Conservation (phyloP, 2,888 invertebrate species). For the Synergus itoensis region DNA sequence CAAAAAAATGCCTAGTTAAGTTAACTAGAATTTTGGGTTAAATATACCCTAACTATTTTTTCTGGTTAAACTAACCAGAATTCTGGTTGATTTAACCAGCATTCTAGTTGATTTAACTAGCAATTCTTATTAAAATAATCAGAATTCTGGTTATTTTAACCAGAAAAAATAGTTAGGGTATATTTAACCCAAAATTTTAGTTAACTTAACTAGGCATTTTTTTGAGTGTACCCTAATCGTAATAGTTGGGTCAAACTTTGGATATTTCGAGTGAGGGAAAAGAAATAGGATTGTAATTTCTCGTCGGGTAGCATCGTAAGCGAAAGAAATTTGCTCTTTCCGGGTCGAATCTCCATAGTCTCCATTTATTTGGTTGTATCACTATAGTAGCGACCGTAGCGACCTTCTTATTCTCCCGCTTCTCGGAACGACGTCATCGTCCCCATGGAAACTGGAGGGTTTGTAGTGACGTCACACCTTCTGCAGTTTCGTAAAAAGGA, state of each 20-base stretch:
- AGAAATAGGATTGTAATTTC: neutral
- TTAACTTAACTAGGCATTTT: no score
- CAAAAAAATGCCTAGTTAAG: no score
- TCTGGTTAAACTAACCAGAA: no score
- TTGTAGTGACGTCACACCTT: constrained; percentile 67
- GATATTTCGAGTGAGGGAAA: neutral
- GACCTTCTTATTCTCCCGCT: constrained; percentile 46
- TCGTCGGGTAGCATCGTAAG: neutral
- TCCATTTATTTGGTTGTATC: constrained; percentile 29
- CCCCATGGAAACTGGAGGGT: constrained; percentile 68
- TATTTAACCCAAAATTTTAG: no score
- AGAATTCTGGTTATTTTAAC: no score
- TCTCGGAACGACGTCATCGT: constrained; percentile 68
- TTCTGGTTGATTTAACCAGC: no score
- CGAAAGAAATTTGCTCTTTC: constrained; percentile 17
- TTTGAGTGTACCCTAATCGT: neutral
- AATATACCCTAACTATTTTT: no score
- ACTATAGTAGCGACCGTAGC: constrained; percentile 27
- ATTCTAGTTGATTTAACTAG: no score
- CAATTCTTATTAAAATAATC: no score
- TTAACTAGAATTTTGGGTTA: no score
- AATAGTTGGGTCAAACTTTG: neutral
- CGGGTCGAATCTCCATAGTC: constrained; percentile 19
- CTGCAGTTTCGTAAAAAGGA: constrained; percentile 58
- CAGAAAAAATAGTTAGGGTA: no score